Base-by-base conservation (phyloP, 2,113 vertebrate species). In the Anas platyrhynchos region DNA sequence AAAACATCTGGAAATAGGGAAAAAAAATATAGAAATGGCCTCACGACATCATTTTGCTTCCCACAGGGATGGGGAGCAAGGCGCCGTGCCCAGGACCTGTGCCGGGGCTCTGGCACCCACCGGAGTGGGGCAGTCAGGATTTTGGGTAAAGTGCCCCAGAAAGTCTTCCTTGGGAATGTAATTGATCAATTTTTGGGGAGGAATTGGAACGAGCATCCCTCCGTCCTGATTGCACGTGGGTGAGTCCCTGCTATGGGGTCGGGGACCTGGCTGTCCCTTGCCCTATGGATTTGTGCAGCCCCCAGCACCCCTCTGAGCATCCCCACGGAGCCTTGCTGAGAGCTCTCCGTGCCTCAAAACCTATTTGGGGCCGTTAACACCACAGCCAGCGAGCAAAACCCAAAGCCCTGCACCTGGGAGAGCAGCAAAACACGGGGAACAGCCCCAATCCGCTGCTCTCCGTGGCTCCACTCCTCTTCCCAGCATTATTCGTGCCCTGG, bases 321-420 rank as follows among this genome's bases (percentile, higher is more conserved):
- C 63, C 55, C 69, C 1, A 1, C 32, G 4, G 69, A 46, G 68
- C 56, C 43, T 13, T 13, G 36, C 55, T 11, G 27, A 11, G 55
- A 65, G 81, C 43, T 56, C 74, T 50, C 67, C 2, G 1, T 55
- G 9, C 54, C 41, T 8, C 7, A 22, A 9, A 56, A 17, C 61
- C 62, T 4, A 0, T 29, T 36, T 1, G 0, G 63, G 50, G 43
- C 65, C 4, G 13, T 8, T 27, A 26, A 11, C 0, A 0, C 34
- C 1, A 0, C 80, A 36, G 38, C 91, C 41, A 48, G 66, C 14
- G 22, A 48, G 66, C 66, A 44, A 67, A 67, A 17, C 32, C 14
- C 43, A 23, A 34, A 50, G 67, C 67, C 23, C 16, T 4, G 14
- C 67, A n/a, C 46, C 22, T 6, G 32, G 15, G 46, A 48, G 23